Conservation (phyloP, 2,888 invertebrate species). For the Apotomis turbidana region DNA sequence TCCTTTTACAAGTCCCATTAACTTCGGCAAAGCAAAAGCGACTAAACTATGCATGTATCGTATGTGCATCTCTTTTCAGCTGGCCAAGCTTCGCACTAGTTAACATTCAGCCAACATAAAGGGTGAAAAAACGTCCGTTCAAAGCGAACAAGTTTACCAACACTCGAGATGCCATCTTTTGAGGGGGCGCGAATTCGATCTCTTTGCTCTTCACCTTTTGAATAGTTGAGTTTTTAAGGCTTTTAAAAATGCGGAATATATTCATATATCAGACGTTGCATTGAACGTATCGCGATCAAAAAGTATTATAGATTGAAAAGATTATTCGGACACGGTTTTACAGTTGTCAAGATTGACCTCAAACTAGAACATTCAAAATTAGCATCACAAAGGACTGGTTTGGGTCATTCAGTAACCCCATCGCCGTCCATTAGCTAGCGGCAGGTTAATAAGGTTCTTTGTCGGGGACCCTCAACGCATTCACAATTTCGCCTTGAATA, state of each 20-base stretch:
- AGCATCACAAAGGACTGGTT: slow-evolving; percentile 65
- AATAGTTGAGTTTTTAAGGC: slow-evolving; percentile 37
- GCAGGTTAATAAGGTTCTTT: slow-evolving; percentile 80
- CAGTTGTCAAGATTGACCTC: slow-evolving; percentile 52
- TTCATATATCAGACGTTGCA: neutral
- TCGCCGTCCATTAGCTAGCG: slow-evolving; percentile 77
- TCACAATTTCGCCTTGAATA: slow-evolving; percentile 79
- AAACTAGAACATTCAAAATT: slow-evolving; percentile 64
- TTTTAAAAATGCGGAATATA: slow-evolving; percentile 1
- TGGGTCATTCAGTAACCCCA: slow-evolving; percentile 69
- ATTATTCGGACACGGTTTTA: neutral
- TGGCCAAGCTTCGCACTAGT: slow-evolving; percentile 65
- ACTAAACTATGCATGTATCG: slow-evolving; percentile 77
- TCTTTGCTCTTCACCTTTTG: slow-evolving; percentile 54
- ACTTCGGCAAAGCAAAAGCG: slow-evolving; percentile 75
- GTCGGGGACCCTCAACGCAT: slow-evolving; percentile 66
- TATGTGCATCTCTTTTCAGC: slow-evolving; percentile 80
- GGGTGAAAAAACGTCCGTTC: slow-evolving; percentile 64
- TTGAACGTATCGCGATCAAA: too few relatives aligned
- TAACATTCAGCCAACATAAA: slow-evolving; percentile 61
- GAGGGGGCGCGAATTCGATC: slow-evolving; percentile 68
- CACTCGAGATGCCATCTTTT: slow-evolving; percentile 66
- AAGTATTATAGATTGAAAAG: neutral
- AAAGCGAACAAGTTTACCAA: slow-evolving; percentile 61
- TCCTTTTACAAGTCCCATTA: slow-evolving; percentile 72